Evolutionary conservation across 2,113 vertebrate species (phyloP).

Genomic region (Apus apus): DNA sequence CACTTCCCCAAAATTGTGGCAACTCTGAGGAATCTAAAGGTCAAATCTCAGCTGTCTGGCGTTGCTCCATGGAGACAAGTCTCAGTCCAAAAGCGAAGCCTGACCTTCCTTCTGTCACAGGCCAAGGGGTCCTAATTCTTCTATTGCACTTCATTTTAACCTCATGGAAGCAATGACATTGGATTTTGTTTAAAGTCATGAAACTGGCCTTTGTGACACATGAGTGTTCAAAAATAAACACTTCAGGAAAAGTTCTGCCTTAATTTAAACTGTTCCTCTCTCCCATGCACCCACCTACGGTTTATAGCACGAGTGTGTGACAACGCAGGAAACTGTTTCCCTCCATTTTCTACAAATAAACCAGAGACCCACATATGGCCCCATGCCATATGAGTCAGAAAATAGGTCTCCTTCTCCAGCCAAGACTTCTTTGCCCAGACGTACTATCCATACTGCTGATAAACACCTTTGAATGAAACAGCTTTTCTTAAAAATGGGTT

Average conservation of each 20-base stretch:
- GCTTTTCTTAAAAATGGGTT: background rate
- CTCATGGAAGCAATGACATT: background rate
- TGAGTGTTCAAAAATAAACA: conserved; percentile 45
- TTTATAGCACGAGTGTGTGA: background rate
- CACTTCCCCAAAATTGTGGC: conserved; percentile 50
- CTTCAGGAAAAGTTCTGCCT: background rate
- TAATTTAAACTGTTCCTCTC: conserved; percentile 29
- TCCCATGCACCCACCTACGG: conserved; percentile 12
- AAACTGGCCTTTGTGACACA: background rate
- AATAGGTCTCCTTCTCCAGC: background rate
- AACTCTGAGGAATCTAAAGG: conserved; percentile 66
- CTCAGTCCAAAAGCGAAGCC: background rate
- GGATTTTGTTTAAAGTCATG: conserved; percentile 31
- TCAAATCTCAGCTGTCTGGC: conserved; percentile 69
- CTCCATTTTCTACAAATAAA: conserved; percentile 16
- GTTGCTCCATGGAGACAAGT: background rate
- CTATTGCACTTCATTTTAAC: conserved; percentile 27
- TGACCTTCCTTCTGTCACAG: conserved; percentile 22
- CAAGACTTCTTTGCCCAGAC: background rate
- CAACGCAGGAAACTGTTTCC: background rate
- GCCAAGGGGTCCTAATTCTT: background rate
- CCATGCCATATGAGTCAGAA: background rate
- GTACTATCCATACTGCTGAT: background rate
- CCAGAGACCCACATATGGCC: background rate
- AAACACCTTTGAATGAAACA: background rate